Evolutionary conservation across 2,797 vertebrate genomes (phyloP).

Genomic region (Tenualosa ilisha): DNA sequence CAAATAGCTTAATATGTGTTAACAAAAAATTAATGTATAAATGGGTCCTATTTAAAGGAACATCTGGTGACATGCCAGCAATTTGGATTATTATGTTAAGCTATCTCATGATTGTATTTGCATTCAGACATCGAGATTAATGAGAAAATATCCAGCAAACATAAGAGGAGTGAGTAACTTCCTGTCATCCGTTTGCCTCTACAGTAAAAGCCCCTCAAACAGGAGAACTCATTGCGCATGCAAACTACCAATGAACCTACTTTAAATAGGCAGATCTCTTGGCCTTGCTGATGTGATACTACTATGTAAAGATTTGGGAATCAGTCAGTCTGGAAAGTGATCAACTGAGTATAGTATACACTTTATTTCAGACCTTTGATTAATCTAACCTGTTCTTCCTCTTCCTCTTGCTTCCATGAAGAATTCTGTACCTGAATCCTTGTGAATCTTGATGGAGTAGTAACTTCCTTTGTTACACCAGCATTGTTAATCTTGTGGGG

Average conservation of each 20-base stretch:
- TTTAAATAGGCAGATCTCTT: no score
- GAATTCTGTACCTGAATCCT: not conserved
- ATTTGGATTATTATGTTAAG: conserved; percentile 50
- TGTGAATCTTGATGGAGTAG: not conserved
- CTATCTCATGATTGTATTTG: conserved; percentile 23
- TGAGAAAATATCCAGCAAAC: not conserved
- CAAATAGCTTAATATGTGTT: no score
- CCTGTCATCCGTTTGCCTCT: not conserved
- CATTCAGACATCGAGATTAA: not conserved
- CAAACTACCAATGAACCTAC: no score
- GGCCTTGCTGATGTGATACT: no score
- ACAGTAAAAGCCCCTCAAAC: not conserved
- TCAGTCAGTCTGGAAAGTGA: no score
- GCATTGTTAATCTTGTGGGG: not conserved
- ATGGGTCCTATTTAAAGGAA: conserved; percentile 9
- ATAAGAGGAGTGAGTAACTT: not conserved
- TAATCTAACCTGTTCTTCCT: no score
- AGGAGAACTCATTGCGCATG: not conserved
- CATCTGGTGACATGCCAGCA: conserved; percentile 62
- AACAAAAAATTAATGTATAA: no score
- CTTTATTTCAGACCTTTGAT: not conserved
- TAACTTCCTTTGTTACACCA: not conserved
- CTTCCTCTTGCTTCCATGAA: not conserved
- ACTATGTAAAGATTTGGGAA: no score
- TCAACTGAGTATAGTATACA: no score